Percentiles rank a stretch among this genome's conserved stretches.
Evolutionary conservation across 1,140 invertebrate genomes (phyloP).

Genomic region (Ladona fulva): DNA sequence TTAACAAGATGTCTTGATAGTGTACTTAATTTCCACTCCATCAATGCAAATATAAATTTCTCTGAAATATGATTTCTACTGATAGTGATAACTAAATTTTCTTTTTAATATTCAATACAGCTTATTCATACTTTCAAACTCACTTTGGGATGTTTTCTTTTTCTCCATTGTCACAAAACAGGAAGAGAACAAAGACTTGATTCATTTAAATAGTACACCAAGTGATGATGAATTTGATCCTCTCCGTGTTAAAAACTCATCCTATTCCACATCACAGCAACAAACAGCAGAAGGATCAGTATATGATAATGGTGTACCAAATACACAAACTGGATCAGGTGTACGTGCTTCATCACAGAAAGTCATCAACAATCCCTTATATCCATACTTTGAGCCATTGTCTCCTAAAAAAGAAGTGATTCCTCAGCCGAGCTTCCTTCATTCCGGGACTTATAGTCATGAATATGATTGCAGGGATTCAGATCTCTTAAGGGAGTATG

Average conservation of each 20-base stretch:
- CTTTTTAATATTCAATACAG: too few species aligned
- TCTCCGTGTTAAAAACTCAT: background rate
- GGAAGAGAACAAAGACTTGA: conserved; percentile 1
- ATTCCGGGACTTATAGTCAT: background rate
- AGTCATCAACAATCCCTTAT: background rate
- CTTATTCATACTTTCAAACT: too few species aligned
- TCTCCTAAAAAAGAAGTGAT: background rate
- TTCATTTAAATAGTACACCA: background rate
- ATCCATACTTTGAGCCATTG: background rate
- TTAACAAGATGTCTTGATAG: too few species aligned
- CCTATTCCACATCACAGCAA: background rate
- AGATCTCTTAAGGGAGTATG: background rate
- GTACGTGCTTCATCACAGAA: background rate
- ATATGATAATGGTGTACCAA: background rate
- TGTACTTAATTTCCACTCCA: too few species aligned
- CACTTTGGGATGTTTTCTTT: too few species aligned
- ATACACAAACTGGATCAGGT: background rate
- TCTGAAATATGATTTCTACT: too few species aligned
- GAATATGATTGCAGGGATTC: background rate
- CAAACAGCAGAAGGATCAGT: background rate
- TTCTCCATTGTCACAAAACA: background rate
- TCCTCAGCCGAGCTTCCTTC: background rate
- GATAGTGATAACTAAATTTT: too few species aligned
- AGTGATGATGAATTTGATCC: background rate
- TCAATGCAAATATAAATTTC: too few species aligned